A percentile compares a stretch with the other conserved stretches of the same genome.
phyloP scores from a whole-genome alignment of 1,140 invertebrate species.

The Ceratitis capitata region DNA sequence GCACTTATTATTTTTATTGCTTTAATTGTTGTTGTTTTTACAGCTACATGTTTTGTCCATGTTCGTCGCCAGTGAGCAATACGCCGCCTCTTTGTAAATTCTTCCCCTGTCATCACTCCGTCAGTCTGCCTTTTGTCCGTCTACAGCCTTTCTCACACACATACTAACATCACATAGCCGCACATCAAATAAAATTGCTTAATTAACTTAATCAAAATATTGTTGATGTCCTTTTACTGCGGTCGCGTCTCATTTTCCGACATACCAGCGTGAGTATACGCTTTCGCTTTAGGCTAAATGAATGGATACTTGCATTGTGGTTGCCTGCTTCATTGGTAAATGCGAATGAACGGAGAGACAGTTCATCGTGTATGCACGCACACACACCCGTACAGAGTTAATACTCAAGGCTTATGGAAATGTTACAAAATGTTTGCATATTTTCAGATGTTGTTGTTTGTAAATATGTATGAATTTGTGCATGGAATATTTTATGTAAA shows the following conservation, averaged over 20 bases:
- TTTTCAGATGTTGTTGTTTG: not conserved
- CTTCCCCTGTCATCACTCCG: not conserved
- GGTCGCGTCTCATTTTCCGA: constrained; percentile 22
- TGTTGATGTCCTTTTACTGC: constrained; percentile 40
- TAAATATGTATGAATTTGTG: too few relatives aligned
- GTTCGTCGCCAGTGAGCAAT: not conserved
- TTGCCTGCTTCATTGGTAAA: not conserved
- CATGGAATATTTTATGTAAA: too few relatives aligned
- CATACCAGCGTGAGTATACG: not conserved
- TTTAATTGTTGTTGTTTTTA: not conserved
- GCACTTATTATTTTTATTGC: not conserved
- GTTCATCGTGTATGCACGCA: too few relatives aligned
- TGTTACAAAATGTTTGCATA: not conserved
- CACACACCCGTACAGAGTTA: not conserved
- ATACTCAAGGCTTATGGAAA: not conserved
- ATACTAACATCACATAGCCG: not conserved
- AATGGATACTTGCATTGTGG: constrained; percentile 17
- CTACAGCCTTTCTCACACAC: not conserved
- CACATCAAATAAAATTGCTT: constrained; percentile 44
- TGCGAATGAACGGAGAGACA: too few relatives aligned
- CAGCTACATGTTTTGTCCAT: not conserved
- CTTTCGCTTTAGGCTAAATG: constrained; percentile 8
- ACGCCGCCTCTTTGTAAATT: not conserved
- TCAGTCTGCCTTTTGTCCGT: not conserved
- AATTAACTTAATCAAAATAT: constrained; percentile 46